These are phyloP conservation scores for Diaprepes abbreviatus DNA, from an alignment of 2,888 invertebrate genomes.

Conservation along the genomic window DNA sequence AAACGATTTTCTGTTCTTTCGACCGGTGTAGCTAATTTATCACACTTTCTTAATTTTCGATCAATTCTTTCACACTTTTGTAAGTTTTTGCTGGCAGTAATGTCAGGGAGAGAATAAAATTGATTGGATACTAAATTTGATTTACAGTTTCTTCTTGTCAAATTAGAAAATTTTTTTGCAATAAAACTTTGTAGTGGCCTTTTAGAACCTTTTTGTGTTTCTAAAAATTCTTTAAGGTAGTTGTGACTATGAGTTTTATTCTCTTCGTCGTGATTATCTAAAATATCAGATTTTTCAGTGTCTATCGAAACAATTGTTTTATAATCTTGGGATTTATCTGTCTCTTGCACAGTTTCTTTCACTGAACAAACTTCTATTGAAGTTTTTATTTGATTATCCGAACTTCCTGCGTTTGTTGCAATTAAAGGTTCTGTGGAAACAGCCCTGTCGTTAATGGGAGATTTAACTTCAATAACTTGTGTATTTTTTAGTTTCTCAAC, in stretches of 20 bases:
- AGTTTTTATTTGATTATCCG: conserved; percentile 29
- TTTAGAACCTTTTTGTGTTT: conserved; percentile 65
- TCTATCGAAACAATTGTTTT: conserved; percentile 63
- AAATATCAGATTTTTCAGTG: conserved; percentile 41
- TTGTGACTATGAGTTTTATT: conserved; percentile 65
- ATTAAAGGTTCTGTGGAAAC: background rate
- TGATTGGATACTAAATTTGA: conserved; percentile 74
- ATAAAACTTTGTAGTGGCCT: conserved; percentile 66
- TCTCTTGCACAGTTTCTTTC: background rate
- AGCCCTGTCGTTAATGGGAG: conserved; percentile 29
- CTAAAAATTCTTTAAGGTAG: conserved; percentile 65
- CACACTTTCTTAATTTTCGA: conserved; percentile 73
- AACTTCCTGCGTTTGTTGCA: background rate
- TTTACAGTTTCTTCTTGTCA: conserved; percentile 57
- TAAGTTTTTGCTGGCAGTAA: conserved; percentile 78
- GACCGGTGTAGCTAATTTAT: conserved; percentile 51
- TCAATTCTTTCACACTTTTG: conserved; percentile 81
- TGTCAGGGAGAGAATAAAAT: conserved; percentile 80
- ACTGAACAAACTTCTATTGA: conserved; percentile 32
- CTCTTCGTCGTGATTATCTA: conserved; percentile 55
- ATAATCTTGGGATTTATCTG: conserved; percentile 51
- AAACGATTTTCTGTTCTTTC: conserved; percentile 62
- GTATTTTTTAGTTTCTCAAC: conserved; percentile 22
- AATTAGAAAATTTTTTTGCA: conserved; percentile 64
- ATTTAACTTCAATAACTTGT: background rate